Evolutionary conservation across 2,888 invertebrate species (phyloP).

Genomic region (Nomada fucata): DNA sequence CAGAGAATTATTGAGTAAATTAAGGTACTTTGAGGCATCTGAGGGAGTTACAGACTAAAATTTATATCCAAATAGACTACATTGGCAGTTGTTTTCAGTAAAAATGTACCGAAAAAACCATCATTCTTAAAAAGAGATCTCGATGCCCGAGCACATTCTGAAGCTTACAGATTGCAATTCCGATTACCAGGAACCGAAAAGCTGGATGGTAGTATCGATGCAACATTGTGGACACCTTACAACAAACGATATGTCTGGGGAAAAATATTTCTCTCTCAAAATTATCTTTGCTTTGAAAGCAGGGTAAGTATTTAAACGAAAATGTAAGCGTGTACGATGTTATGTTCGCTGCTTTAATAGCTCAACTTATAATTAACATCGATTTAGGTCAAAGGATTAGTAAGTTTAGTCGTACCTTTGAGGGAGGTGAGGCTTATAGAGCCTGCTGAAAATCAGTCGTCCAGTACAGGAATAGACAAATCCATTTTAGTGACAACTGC

Average conservation of each 20-base stretch:
- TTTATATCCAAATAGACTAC: background rate
- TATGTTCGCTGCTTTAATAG: background rate
- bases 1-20: slow-evolving; percentile 92
- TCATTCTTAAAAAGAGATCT: slow-evolving; percentile 97
- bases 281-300: slow-evolving; percentile 98
- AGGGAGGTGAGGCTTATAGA: slow-evolving; percentile 92
- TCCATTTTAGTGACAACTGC: slow-evolving; percentile 93
- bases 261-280: slow-evolving; percentile 95
- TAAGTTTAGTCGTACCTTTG: slow-evolving; percentile 95
- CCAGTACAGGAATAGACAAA: slow-evolving; percentile 87
- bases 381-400: slow-evolving; percentile 90
- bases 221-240: slow-evolving; percentile 97
- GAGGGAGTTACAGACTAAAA: slow-evolving; percentile 1
- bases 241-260: slow-evolving; percentile 96
- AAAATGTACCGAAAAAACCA: slow-evolving; percentile 94
- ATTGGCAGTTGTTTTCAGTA: slow-evolving; percentile 84
- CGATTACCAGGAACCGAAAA: slow-evolving; percentile 95
- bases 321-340: background rate
- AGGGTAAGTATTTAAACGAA: slow-evolving; percentile 87
- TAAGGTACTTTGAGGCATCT: slow-evolving; percentile 85
- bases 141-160: slow-evolving; percentile 97
- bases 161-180: slow-evolving; percentile 93
- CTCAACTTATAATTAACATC: background rate
- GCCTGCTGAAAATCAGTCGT: slow-evolving; percentile 89
- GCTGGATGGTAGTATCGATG: slow-evolving; percentile 96